Evolutionary conservation across 1,140 invertebrate species (phyloP).

Genomic region (Aphelenchoides besseyi): DNA sequence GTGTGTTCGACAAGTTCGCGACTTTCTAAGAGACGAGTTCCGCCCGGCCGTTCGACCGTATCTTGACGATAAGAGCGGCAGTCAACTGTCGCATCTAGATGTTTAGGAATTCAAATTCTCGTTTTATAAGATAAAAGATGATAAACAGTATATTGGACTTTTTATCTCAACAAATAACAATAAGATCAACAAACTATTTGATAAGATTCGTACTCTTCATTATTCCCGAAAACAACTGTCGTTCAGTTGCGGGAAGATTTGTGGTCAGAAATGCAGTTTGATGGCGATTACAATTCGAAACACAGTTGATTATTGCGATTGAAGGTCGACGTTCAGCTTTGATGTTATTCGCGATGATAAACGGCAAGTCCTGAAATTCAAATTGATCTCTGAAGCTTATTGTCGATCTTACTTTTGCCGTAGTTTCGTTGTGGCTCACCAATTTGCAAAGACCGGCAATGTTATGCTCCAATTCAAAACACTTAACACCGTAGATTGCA

Average conservation of each 20-base stretch:
- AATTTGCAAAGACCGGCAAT: neutral
- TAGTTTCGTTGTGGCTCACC: neutral
- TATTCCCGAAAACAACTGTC: slow-evolving; percentile 11
- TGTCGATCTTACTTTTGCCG: neutral
- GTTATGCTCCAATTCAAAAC: slow-evolving; percentile 5
- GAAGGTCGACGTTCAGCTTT: slow-evolving; percentile 6
- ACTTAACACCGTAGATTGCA: neutral
- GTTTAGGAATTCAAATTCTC: too few relatives aligned
- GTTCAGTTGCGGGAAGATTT: slow-evolving; percentile 11
- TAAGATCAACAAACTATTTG: neutral
- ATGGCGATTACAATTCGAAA: neutral
- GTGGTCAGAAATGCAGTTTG: slow-evolving; percentile 19
- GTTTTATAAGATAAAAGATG: too few relatives aligned
- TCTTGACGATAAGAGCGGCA: neutral
- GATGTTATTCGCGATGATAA: slow-evolving; percentile 15
- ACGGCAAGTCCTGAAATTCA: slow-evolving; percentile 9
- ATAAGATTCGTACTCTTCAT: neutral
- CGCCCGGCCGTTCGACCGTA: slow-evolving; percentile 40
- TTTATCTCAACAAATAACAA: neutral
- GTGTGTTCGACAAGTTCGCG: slow-evolving; percentile 42
- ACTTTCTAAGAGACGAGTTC: slow-evolving; percentile 53
- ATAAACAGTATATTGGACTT: too few relatives aligned
- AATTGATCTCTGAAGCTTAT: too few relatives aligned
- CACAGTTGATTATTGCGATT: neutral
- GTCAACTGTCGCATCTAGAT: neutral